A percentile compares a stretch with the other conserved stretches of the same genome.
phyloP scores from a whole-genome alignment of 1,140 invertebrate genomes.

The Zaprionus lachaisei region DNA sequence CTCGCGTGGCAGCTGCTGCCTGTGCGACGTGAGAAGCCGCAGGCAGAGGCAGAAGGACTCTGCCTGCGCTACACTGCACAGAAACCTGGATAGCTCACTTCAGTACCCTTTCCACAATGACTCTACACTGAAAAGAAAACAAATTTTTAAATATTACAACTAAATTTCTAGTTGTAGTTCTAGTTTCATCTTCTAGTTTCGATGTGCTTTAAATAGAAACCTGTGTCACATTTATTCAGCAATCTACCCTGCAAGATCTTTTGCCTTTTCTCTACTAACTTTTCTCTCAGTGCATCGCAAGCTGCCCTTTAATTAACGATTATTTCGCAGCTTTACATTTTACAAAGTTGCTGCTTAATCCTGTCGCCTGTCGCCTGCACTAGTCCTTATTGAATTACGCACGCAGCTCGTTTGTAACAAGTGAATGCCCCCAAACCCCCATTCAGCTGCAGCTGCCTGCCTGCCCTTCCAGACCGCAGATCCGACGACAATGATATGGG shows the following conservation, averaged over 20 bases:
- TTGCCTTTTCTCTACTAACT: not conserved
- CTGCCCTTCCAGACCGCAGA: slow-evolving; percentile 33
- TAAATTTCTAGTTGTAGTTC: too few species aligned
- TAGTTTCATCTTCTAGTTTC: too few species aligned
- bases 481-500: slow-evolving; percentile 58
- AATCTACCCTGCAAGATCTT: not conserved
- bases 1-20: slow-evolving; percentile 37
- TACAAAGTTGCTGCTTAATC: slow-evolving; percentile 64
- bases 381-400: slow-evolving; percentile 76
- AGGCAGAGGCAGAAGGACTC: slow-evolving; percentile 22
- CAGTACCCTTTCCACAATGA: not conserved
- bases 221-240: too few species aligned
- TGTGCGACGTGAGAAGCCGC: slow-evolving; percentile 48
- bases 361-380: slow-evolving; percentile 8
- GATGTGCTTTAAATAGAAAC: too few species aligned
- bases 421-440: slow-evolving; percentile 21
- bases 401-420: slow-evolving; percentile 69
- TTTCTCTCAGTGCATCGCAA: slow-evolving; percentile 8
- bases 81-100: too few species aligned
- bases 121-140: not conserved
- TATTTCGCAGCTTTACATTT: slow-evolving; percentile 73
- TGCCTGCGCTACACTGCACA: not conserved
- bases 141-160: too few species aligned
- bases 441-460: slow-evolving; percentile 45
- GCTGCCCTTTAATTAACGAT: slow-evolving; percentile 79